A percentile compares a stretch with the other conserved stretches of the same genome.
phyloP scores from a whole-genome alignment of 2,888 invertebrate species.

The Aphidoletes aphidimyza region DNA sequence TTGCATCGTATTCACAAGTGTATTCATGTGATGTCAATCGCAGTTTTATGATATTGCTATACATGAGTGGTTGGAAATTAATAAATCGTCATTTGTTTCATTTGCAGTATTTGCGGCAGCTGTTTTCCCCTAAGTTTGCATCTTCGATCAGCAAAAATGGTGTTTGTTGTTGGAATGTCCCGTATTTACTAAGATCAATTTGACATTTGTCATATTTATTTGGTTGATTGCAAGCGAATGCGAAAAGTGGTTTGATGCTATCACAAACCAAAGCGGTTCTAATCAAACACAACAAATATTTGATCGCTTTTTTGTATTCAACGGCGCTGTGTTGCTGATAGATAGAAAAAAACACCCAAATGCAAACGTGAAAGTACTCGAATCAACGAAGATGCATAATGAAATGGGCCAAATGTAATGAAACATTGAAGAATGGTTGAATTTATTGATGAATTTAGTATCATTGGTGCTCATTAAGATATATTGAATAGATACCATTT shows the following conservation, averaged over 20 bases:
- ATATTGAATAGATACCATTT: background rate
- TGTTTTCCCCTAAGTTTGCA: no score
- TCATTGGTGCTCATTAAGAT: slow-evolving; percentile 32
- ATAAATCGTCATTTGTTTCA: no score
- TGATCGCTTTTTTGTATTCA: no score
- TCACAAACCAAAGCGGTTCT: background rate
- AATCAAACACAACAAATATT: background rate
- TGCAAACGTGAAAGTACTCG: background rate
- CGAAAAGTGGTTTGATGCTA: background rate
- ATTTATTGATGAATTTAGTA: background rate
- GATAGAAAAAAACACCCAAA: background rate
- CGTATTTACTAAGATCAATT: background rate
- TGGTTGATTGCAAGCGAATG: slow-evolving; percentile 16
- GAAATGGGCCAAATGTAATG: no score
- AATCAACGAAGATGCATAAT: background rate
- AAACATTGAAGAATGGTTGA: background rate
- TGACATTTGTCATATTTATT: slow-evolving; percentile 33
- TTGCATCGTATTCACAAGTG: no score
- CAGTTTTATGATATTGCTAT: no score
- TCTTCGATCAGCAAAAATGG: background rate
- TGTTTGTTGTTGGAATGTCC: background rate
- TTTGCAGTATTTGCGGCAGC: background rate
- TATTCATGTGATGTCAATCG: no score
- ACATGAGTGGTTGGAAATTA: no score
- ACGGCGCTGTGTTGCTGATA: no score